A percentile compares a stretch with the other conserved stretches of the same genome.
These are phyloP conservation scores for Podocnemis expansa DNA, from an alignment of 2,113 vertebrate genomes.

Conservation along the genomic window DNA sequence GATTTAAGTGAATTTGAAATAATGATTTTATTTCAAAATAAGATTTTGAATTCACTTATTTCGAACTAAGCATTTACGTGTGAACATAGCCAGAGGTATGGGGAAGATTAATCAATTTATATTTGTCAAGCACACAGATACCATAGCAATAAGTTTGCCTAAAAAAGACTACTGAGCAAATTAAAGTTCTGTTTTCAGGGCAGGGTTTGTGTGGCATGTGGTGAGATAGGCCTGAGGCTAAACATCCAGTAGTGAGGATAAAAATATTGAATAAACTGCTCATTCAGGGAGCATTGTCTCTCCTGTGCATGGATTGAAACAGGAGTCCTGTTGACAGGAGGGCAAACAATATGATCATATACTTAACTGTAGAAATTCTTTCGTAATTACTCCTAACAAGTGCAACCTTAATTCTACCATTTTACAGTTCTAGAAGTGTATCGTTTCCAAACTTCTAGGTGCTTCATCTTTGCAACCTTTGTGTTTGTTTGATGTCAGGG, in stretches of 20 bases:
- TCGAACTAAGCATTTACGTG: too few species aligned
- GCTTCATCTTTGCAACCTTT: background rate
- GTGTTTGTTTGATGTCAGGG: background rate
- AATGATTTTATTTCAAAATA: too few species aligned
- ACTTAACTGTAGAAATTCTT: background rate
- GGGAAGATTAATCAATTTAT: background rate
- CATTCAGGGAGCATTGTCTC: background rate
- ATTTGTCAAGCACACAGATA: background rate
- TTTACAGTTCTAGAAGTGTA: too few species aligned
- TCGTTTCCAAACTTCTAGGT: background rate
- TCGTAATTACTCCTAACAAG: background rate
- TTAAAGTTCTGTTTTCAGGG: background rate
- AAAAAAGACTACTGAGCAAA: constrained; percentile 1
- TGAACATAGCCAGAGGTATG: background rate
- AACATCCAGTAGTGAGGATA: background rate
- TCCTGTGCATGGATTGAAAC: background rate
- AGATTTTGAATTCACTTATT: too few species aligned
- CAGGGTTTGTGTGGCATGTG: background rate
- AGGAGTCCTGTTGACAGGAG: background rate
- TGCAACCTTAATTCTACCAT: background rate
- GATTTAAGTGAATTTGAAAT: too few species aligned
- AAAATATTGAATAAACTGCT: background rate
- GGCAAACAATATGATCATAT: background rate
- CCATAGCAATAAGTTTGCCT: background rate
- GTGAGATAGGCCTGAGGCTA: background rate